Evolutionary conservation across 2,888 invertebrate species (phyloP).

Genomic region (Trisateles emortualis): DNA sequence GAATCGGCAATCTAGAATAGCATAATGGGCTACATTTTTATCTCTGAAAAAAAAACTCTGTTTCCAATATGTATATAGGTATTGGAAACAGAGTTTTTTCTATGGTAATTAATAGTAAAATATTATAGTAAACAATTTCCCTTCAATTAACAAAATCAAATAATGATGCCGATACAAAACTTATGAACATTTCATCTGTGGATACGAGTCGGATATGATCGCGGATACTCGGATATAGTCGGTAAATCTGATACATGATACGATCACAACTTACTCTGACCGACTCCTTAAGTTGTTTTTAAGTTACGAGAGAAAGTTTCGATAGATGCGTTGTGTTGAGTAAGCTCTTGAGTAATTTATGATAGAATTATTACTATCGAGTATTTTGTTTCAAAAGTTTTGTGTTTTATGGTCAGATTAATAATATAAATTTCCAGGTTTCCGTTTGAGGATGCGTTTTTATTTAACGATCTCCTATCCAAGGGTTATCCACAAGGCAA

Average conservation of each 20-base stretch:
- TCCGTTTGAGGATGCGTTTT: no score
- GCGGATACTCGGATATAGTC: constrained; percentile 17
- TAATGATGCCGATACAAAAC: constrained; percentile 16
- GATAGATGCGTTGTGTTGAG: constrained; percentile 4
- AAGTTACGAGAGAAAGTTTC: constrained; percentile 5
- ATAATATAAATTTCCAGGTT: no score
- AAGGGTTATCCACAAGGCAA: no score
- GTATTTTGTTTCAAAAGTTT: not conserved
- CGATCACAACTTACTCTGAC: constrained; percentile 33
- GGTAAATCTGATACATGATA: constrained; percentile 34
- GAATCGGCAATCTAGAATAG: no score
- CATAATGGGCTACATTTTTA: no score
- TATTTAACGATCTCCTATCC: no score
- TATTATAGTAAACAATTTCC: no score
- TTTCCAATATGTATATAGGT: no score
- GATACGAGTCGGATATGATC: constrained; percentile 25
- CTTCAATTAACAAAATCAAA: constrained; percentile 4
- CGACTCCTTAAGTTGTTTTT: constrained; percentile 21
- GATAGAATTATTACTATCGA: not conserved
- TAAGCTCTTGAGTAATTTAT: not conserved
- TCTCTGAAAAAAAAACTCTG: no score
- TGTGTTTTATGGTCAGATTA: no score
- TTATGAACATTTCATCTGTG: constrained; percentile 10
- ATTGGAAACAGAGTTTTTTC: no score
- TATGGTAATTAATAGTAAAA: no score